Base-by-base conservation (phyloP, 2,888 invertebrate species). In the Pheosia gnoma region DNA sequence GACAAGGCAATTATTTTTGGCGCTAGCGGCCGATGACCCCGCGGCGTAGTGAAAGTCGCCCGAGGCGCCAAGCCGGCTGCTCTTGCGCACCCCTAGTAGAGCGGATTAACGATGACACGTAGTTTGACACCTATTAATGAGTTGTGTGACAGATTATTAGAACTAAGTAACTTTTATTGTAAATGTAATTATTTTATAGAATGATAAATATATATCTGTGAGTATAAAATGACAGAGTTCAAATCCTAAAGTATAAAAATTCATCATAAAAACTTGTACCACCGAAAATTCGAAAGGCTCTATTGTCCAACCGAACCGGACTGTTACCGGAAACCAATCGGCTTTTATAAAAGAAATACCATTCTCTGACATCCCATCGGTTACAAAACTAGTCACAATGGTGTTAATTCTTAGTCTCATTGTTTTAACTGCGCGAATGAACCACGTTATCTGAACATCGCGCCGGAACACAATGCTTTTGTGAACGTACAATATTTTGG, bases 31-130 rank as follows among this genome's bases (percentile, higher is more conserved):
- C 86, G 74, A 76, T 81, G 88, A 89, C 83, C 85, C 75, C 66
- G 65, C 70, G 76, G 65, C 70, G 77, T 78, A 87, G 92, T 87
- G 91, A 92, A 91, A 92, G 92, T 90, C 58, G 79, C 84, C 85
- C 59, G 77, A 75, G 89, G 88, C 91, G 90, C 89, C 91, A 84
- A 68, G 89, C 91, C 65, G 91, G 80, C 91, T 91, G 78, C 78
- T 66, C 71, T 62, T 49, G 68, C 69, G 65, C 82, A 82, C 83
- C 83, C 74, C 82, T 75, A 55, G 38, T 8, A 61, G 66, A 70
- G 70, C 71, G 68, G 59, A 55, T 58, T 38, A 59, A 49, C 38
- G 10, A 36, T 36, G 13, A 54, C 11, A 36, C 13, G 11, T 38
- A 39, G 43, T 25, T 61, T 58, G 53, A 9, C 61, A 73, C 70